Percentiles rank a stretch among this genome's conserved stretches.
phyloP scores from a whole-genome alignment of 2,113 vertebrate species.

The Ctenomys sociabilis region DNA sequence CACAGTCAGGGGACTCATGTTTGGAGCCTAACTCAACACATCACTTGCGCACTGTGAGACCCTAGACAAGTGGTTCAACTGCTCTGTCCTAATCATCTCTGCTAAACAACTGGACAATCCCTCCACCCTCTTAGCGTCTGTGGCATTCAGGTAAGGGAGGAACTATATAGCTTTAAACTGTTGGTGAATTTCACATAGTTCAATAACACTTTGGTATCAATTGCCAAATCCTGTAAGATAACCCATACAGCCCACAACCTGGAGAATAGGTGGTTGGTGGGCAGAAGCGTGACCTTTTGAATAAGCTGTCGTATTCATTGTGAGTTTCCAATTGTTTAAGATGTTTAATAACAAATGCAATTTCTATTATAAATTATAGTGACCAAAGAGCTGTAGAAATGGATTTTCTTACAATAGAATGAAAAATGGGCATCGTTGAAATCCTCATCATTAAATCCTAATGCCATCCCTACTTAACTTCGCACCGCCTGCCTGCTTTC shows the following conservation, averaged over 20 bases:
- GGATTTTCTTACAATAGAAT: not conserved
- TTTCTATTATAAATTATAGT: not conserved
- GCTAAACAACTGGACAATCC: accelerated
- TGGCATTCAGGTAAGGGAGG: not conserved
- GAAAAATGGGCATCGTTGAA: not conserved
- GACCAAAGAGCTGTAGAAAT: not conserved
- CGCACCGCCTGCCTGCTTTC: not conserved
- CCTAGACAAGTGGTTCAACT: not conserved
- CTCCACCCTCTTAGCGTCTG: not conserved
- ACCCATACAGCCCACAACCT: not conserved
- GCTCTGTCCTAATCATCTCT: not conserved
- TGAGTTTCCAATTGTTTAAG: not conserved
- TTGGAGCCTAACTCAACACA: not conserved
- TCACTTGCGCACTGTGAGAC: not conserved
- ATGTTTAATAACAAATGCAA: not conserved
- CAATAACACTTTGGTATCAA: not conserved
- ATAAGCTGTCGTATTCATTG: not conserved
- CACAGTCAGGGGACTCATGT: not conserved
- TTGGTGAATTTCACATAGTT: not conserved
- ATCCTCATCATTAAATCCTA: not conserved
- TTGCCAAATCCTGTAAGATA: not conserved
- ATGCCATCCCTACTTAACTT: not conserved
- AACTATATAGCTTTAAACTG: accelerated
- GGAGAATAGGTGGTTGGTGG: accelerated
- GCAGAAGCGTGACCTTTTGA: not conserved